Percentiles rank a stretch among this genome's conserved stretches.
Evolutionary conservation across 2,888 invertebrate genomes (phyloP).

Genomic region (Clanis bilineata): DNA sequence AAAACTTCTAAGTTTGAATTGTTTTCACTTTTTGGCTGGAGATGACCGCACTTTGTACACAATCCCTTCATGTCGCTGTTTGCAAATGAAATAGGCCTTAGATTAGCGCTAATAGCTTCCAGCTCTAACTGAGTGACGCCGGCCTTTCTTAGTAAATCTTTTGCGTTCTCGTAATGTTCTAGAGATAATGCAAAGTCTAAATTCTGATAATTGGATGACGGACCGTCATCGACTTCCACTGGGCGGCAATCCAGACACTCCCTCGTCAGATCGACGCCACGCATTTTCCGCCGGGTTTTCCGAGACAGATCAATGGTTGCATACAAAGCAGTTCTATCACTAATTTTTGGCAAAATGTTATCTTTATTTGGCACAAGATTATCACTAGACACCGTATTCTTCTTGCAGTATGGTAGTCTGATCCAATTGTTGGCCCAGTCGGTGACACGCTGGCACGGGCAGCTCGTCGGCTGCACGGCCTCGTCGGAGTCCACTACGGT

Average conservation of each 20-base stretch:
- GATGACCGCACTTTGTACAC: conserved; percentile 85
- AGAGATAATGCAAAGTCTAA: conserved; percentile 90
- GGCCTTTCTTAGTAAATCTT: conserved; percentile 83
- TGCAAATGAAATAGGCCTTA: conserved; percentile 48
- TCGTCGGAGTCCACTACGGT: conserved; percentile 65
- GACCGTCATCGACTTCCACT: conserved; percentile 66
- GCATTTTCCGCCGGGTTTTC: conserved; percentile 79
- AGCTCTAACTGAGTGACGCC: conserved; percentile 80
- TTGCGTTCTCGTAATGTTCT: conserved; percentile 90
- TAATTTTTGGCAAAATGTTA: conserved; percentile 66
- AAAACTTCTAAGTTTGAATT: conserved; percentile 24
- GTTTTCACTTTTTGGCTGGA: conserved; percentile 34
- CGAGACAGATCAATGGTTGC: conserved; percentile 86
- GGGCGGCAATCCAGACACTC: conserved; percentile 32
- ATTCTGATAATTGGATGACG: conserved; percentile 85
- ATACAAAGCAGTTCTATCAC: conserved; percentile 81
- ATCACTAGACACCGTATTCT: conserved; percentile 45
- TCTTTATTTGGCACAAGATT: conserved; percentile 75
- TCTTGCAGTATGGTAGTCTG: conserved; percentile 82
- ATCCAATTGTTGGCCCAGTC: conserved; percentile 86
- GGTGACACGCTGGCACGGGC: conserved; percentile 84
- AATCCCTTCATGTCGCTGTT: conserved; percentile 46
- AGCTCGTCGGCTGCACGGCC: conserved; percentile 58
- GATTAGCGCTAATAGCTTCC: conserved; percentile 62
- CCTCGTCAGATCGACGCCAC: conserved; percentile 37